A percentile compares a stretch with the other conserved stretches of the same genome.
Evolutionary conservation across 2,113 vertebrate genomes (phyloP).

Genomic region (Misgurnus mizolepis): DNA sequence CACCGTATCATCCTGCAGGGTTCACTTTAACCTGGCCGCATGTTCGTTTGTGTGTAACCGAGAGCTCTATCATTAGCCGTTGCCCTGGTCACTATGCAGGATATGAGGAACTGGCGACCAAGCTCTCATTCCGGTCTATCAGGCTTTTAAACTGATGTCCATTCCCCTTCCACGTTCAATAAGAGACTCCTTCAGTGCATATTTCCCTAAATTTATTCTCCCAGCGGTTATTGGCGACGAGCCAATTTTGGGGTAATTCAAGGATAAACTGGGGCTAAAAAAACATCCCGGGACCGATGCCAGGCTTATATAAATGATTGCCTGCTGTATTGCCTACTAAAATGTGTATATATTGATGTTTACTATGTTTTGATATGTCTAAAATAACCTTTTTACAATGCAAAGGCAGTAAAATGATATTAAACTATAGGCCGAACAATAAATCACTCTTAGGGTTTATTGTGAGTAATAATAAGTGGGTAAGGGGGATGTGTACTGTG

Average conservation of each 20-base stretch:
- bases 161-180: background rate
- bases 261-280: background rate
- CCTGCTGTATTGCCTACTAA: background rate
- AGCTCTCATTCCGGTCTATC: background rate
- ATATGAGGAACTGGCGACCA: background rate
- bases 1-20: slow-evolving; percentile 10
- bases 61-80: slow-evolving; percentile 25
- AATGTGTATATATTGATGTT: background rate
- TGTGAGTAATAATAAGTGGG: no score
- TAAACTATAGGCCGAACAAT: no score
- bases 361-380: no score
- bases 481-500: no score
- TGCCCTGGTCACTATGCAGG: slow-evolving; percentile 17
- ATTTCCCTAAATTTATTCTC: background rate
- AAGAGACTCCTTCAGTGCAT: background rate
- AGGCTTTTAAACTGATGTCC: background rate
- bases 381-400: no score
- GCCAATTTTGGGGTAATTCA: background rate
- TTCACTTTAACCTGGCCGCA: background rate
- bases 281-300: background rate
- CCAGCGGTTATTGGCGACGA: background rate
- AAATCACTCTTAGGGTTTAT: no score
- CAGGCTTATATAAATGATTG: background rate
- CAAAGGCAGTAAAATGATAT: no score
- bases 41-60: slow-evolving; percentile 15